Base-by-base conservation (phyloP, 2,113 vertebrate species). In the Eulemur rufifrons region DNA sequence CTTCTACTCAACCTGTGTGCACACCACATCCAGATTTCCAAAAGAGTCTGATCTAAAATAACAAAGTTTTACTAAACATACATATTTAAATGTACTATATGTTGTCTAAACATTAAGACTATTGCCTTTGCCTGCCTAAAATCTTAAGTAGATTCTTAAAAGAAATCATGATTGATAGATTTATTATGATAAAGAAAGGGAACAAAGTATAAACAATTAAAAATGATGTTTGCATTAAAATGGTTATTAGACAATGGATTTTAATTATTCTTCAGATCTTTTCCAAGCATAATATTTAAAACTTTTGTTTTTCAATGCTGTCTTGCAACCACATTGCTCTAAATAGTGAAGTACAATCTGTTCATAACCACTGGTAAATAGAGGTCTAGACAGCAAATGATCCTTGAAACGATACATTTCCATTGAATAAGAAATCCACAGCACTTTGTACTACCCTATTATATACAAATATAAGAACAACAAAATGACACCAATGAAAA, bases 391-490 rank as follows among this genome's bases (percentile, higher is more conserved):
- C 89, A 97, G 47, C 66, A 97, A 96, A 76, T 94, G 86, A 98
- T 97, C 86, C 95, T 91, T 98, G 85, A 97, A 98, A 98, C 59
- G 80, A 89, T 77, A 37, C 4, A 78, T 17, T 96, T 97, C 69
- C 78, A 88, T 1, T 91, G 89, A 97, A 91, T 42, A 96, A 61
- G 7, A 8, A 86, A 37, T 91, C 52, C 74, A 87, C 1, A 66
- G 42, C 18, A 92, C 11, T 61, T 59, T 92, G 42, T 95, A 94
- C 34, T 74, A 66, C 32, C 42, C 29, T 39, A 91, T 82, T 2
- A 76, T 0, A 87, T 14, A 91, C 39, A 94, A 88, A 76, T 47
- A 9, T 61, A 80, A 88, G 11, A 73, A 93, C 45, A 94, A 93
- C 45, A 95, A 97, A 95, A 97, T 80, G 56, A 81, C 64, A 98